Evolutionary conservation across 2,797 vertebrate species (phyloP).

Genomic region (Malurus splendens): DNA sequence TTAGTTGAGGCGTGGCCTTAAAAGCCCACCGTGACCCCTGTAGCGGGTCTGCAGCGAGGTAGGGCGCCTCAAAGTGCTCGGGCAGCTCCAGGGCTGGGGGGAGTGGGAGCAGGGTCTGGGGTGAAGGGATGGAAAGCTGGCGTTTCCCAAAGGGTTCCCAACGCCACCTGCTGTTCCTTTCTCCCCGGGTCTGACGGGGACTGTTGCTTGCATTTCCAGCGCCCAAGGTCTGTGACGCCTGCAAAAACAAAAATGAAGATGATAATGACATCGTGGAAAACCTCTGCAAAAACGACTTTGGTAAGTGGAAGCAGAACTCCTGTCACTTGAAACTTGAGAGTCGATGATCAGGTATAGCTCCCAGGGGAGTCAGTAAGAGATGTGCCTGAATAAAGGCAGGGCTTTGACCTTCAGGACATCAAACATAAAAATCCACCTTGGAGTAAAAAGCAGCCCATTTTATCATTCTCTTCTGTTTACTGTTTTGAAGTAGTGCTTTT

Average conservation of each 20-base stretch:
- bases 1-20: not conserved
- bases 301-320: conserved; percentile 74
- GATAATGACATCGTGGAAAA: conserved; percentile 97
- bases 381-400: not conserved
- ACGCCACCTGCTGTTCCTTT: conserved; percentile 64
- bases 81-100: not conserved
- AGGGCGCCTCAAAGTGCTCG: not conserved
- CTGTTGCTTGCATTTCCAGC: conserved; percentile 73
- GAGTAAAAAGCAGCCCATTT: not conserved
- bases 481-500: not conserved
- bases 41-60: not conserved
- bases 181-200: conserved; percentile 17
- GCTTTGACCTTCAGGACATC: not conserved
- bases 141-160: conserved; percentile 8
- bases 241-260: conserved; percentile 89
- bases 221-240: conserved; percentile 93
- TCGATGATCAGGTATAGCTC: not conserved
- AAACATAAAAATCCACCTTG: not conserved
- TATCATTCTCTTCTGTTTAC: not conserved
- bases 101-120: not conserved
- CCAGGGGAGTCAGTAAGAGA: not conserved
- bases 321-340: not conserved
- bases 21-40: not conserved
- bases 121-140: not conserved
- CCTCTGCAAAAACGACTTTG: conserved; percentile 96